Conservation (phyloP, 1,140 invertebrate genomes). For the Episyrphus balteatus region DNA sequence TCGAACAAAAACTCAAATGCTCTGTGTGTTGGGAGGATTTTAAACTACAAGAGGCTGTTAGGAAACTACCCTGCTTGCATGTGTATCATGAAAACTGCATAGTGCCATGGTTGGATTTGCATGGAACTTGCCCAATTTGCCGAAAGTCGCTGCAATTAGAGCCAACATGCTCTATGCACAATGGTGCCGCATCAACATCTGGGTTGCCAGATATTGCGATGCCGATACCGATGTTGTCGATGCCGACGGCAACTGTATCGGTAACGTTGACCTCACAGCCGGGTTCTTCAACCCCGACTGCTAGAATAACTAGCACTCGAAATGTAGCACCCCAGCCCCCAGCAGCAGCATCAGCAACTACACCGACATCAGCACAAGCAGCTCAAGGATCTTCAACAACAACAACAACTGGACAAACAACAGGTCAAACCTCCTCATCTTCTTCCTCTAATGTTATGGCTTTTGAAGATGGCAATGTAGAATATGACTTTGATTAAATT, state of each 20-base stretch:
- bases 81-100: constrained; percentile 89
- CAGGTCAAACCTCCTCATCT: background rate
- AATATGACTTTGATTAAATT: background rate
- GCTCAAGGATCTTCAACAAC: too few species aligned
- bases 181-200: background rate
- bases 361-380: constrained; percentile 6
- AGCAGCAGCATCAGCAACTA: constrained; percentile 10
- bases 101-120: constrained; percentile 88
- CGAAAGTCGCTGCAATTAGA: constrained; percentile 47
- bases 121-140: constrained; percentile 93
- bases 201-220: background rate
- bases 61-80: constrained; percentile 80
- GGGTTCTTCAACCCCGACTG: background rate
- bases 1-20: constrained; percentile 76
- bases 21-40: constrained; percentile 97
- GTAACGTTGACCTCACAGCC: background rate
- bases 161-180: constrained; percentile 9
- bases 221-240: constrained; percentile 1
- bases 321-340: constrained; percentile 3
- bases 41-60: constrained; percentile 67
- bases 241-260: background rate
- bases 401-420: too few species aligned
- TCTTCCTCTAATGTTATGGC: constrained; percentile 20
- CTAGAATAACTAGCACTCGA: constrained; percentile 7
- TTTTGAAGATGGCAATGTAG: constrained; percentile 32